Conservation (phyloP, 2,113 vertebrate species). For the Cyphomyrus discorhynchus region DNA sequence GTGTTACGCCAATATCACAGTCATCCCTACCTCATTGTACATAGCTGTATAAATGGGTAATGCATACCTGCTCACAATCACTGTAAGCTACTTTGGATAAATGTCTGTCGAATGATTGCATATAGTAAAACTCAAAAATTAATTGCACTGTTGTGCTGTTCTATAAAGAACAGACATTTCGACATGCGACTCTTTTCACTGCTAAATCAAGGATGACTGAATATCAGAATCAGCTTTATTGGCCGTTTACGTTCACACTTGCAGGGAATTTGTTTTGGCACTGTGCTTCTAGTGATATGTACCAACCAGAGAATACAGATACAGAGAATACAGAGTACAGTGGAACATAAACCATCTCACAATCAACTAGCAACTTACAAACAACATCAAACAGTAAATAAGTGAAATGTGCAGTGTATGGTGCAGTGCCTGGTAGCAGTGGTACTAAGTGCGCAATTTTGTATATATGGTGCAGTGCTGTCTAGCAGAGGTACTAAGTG, state of each 20-base stretch:
- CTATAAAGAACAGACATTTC: background rate
- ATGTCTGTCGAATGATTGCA: background rate
- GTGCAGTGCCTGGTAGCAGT: background rate
- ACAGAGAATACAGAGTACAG: background rate
- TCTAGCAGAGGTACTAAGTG: background rate
- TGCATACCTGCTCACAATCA: background rate
- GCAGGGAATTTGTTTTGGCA: background rate
- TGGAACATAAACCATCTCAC: background rate
- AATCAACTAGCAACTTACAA: background rate
- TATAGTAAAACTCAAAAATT: background rate
- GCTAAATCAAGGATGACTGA: background rate
- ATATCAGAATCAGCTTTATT: background rate
- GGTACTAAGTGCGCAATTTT: background rate
- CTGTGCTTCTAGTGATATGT: background rate
- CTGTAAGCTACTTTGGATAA: background rate
- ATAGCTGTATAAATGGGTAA: background rate
- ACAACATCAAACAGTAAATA: background rate
- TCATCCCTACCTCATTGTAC: background rate
- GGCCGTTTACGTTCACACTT: background rate
- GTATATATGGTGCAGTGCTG: background rate
- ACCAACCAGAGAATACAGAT: background rate
- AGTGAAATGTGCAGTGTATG: background rate
- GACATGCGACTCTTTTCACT: background rate
- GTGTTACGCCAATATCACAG: background rate
- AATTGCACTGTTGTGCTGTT: background rate